Evolutionary conservation across 2,888 invertebrate genomes (phyloP), one percentile per base, ranked within the genome.

Genomic region (Ormyrus nitidulus): DNA sequence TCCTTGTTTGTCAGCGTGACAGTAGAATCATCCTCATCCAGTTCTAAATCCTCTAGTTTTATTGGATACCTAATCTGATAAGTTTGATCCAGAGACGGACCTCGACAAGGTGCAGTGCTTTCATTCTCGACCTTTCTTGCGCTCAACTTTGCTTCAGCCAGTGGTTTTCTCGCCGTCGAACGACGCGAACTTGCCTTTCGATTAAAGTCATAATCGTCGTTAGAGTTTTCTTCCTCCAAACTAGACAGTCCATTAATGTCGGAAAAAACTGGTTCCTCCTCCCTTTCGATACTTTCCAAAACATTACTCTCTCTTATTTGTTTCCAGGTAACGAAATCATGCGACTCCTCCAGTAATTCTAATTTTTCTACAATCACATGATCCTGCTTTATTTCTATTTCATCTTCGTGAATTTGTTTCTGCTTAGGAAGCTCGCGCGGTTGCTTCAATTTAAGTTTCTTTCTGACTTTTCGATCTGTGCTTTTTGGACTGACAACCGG

Each of bases 301-400:
- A 59, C 64, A 10, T 58, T 46, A 11, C 19, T 46, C 5, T 44
- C 77, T 4, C 62, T 80, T 19, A 88, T 86, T 80, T 84, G 84
- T 54, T 84, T 87, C 88, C 87, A 87, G 0, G 86, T 86, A 1
- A 84, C 80, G 1, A 85, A 77, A 61, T 82, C 79, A 5, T 59
- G 62, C 0, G 80, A 34, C 34, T 34, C 4, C 34, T 34, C 34
- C 34, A 34, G 34, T 34, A 11, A 2, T 46, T 56, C 10, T 34
- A 34, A 34, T 34, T 34, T 34, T 34, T 34, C 34, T 34, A 34
- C 34, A 34, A 34, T 34, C 34, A 34, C 34, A n/a, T 49, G 19
- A 34, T 73, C 9, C 34, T 46, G 11, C 5, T 19, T 69, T 46
- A 70, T 78, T 54, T 56, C 66, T 10, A 10, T 9, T 6, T 6